Evolutionary conservation across 2,888 invertebrate species (phyloP), one percentile per base, ranked within the genome.

Genomic region (Cancer borealis): DNA sequence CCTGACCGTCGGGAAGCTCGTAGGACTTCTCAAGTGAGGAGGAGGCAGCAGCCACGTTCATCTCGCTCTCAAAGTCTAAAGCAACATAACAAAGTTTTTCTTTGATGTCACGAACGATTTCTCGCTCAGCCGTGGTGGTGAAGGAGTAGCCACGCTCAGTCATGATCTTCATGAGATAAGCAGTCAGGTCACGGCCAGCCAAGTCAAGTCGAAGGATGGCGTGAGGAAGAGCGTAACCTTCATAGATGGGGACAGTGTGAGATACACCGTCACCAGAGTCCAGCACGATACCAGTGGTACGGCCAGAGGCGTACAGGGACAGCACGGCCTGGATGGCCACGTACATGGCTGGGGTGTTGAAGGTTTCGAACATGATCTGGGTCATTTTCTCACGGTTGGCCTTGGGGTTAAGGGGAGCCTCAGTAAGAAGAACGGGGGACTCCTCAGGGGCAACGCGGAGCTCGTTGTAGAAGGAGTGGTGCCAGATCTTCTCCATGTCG

Each of bases 401-500:
- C 97, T 99, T 99, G 96, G 99, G 99, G 97, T 99, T 99, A 96
- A 99, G 97, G 95, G 99, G 99, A 96, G 99, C 98, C 97, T 99
- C 99, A 96, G 99, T 99, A 96, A 98, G 97, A 96, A 99, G 97
- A 96, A 99, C 98, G 95, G 99, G 99, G 97, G 99, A 99, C 97
- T 99, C 99, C 97, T 99, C 99, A 84, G 96, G 99, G 99, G 94
- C 99, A 93, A 99, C 99, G 97, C 99, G 98, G 96, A 99, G 97
- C 97, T 99, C 99, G 97, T 99, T 99, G 98, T 99, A 99, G 98
- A 99, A 99, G 96, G 99, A 99, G 97, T 99, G 99, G 97, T 99
- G 99, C 99, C 99, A 99, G 97, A 99, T 99, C 97, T 99, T 99
- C 97, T 99, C 99, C 99, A 99, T 99, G 96, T 99, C 99, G 96